Percentiles rank a stretch among this genome's conserved stretches.
These are phyloP conservation scores for Salmo trutta DNA, from an alignment of 2,797 vertebrate genomes.

Conservation along the genomic window DNA sequence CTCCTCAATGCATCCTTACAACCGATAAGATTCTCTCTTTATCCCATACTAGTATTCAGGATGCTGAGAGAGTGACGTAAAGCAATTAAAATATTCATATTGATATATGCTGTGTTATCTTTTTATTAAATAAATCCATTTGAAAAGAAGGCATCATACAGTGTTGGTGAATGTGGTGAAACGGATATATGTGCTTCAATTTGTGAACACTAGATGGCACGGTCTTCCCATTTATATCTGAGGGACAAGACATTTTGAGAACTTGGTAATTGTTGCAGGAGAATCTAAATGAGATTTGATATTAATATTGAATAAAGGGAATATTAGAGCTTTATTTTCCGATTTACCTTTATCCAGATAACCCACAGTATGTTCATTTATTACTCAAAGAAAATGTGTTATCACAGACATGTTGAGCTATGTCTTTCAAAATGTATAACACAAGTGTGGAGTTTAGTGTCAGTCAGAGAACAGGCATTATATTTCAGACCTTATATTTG, in stretches of 20 bases:
- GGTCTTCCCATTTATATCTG: slow-evolving; percentile 10
- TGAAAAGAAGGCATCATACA: background rate
- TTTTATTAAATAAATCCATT: slow-evolving; percentile 21
- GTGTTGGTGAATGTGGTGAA: background rate
- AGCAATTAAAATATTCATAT: background rate
- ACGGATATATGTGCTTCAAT: background rate
- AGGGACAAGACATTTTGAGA: background rate
- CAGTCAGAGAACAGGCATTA: no score
- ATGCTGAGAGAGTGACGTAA: slow-evolving; percentile 12
- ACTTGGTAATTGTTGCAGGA: background rate
- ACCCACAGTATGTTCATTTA: background rate
- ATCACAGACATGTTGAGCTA: no score
- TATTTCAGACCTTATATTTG: no score
- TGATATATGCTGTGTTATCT: slow-evolving; percentile 21
- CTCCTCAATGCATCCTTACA: slow-evolving; percentile 96
- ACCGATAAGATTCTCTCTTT: slow-evolving; percentile 75
- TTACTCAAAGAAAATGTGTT: no score
- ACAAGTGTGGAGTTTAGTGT: no score
- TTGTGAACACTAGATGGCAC: slow-evolving; percentile 56
- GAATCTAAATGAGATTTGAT: background rate
- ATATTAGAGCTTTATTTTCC: background rate
- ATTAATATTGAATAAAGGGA: slow-evolving; percentile 4
- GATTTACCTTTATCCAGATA: background rate
- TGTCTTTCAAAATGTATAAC: no score
- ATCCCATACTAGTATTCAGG: background rate